Conservation (phyloP, 2,797 vertebrate species). For the Hemibagrus guttatus region DNA sequence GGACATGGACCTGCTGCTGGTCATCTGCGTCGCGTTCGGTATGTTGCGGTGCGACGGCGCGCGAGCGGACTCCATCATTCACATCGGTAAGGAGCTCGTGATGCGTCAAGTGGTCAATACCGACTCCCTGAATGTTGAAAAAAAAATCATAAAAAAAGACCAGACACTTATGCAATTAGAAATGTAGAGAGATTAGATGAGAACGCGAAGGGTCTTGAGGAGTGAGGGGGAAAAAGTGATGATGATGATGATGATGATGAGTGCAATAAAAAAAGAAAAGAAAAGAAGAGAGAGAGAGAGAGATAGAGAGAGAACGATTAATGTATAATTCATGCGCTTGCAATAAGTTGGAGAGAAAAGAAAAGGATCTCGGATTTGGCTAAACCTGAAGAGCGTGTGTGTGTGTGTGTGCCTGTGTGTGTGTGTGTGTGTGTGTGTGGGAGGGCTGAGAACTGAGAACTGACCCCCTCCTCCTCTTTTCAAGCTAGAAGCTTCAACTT, state of each 20-base stretch:
- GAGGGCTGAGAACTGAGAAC: constrained; percentile 26
- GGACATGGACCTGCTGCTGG: constrained; percentile 94
- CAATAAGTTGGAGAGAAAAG: constrained; percentile 38
- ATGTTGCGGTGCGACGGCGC: constrained; percentile 91
- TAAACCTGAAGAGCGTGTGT: constrained; percentile 3
- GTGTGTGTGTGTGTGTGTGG: constrained; percentile 58
- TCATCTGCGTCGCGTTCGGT: constrained; percentile 91
- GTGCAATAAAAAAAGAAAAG: background rate
- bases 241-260: background rate
- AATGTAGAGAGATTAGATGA: background rate
- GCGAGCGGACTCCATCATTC: constrained; percentile 97
- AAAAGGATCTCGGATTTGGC: constrained; percentile 34
- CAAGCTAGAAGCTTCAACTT: constrained; percentile 74
- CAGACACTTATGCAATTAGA: background rate
- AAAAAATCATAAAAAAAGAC: background rate
- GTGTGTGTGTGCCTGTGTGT: constrained; percentile 31
- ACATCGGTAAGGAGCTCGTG: constrained; percentile 87
- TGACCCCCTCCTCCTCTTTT: constrained; percentile 53
- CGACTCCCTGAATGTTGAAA: background rate
- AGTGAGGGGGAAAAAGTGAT: background rate
- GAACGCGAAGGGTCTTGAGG: background rate
- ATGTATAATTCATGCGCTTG: constrained; percentile 37
- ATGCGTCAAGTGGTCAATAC: background rate
- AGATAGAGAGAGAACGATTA: background rate
- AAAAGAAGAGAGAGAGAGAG: background rate